Evolutionary conservation across 2,888 invertebrate genomes (phyloP).

Genomic region (Heliconius erato): DNA sequence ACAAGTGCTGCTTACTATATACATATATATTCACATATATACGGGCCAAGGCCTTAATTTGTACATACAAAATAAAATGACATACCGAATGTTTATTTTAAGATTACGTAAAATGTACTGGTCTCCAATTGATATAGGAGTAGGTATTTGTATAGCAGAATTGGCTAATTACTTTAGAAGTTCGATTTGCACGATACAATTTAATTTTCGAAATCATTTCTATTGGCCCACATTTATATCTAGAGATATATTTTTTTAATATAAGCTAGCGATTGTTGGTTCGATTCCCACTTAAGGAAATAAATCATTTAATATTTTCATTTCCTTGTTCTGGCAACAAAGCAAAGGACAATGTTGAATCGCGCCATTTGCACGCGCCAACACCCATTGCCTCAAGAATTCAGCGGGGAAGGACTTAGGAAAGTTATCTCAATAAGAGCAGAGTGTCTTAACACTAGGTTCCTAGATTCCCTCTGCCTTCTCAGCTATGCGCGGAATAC

Average conservation of each 20-base stretch:
- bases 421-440: no score
- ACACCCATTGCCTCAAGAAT: background rate
- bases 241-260: background rate
- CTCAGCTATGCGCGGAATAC: no score
- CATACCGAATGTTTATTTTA: background rate
- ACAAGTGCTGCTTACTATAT: background rate
- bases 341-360: background rate
- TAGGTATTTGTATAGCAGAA: background rate
- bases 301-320: background rate
- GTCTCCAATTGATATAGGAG: background rate
- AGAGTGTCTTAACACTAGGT: no score
- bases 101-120: background rate
- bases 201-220: background rate
- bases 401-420: no score
- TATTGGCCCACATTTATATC: background rate
- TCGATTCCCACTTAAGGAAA: background rate
- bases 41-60: conserved; percentile 13
- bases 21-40: conserved; percentile 2
- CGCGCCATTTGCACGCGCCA: no score
- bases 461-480: no score
- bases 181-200: background rate
- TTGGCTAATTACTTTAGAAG: background rate
- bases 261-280: background rate
- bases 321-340: background rate
- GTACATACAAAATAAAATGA: conserved; percentile 20